Base-by-base conservation (phyloP, 2,113 vertebrate species). In the Trichomycterus rosablanca region DNA sequence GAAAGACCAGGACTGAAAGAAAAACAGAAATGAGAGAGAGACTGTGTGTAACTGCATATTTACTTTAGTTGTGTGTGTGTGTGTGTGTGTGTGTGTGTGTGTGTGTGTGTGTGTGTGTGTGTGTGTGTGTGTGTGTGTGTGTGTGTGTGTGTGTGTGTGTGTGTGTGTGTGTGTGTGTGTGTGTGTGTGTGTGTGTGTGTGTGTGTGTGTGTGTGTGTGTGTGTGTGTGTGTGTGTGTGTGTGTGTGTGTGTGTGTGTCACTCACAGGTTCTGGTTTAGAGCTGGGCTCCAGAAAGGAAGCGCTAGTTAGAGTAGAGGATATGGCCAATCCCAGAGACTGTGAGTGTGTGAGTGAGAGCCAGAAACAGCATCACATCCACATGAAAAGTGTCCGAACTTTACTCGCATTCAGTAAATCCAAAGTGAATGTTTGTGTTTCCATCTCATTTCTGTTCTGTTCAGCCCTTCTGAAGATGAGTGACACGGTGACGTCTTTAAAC, bases 271-370 rank as follows among this genome's bases (percentile, higher is more conserved):
- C 76, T 55, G 43, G 70, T 72, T 51, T 75, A 79, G 62, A 75
- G 69, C 70, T 49, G 44, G 32, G 69, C 78, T 63, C 59, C 78
- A 62, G 74, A 76, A 74, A 71, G 39, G 67, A 64, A 76, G 68
- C 77, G 79, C 79, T 83, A 66, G 63, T 44, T 81, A 44, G 78
- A 79, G 77, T 71, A 63, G 70, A 81, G 86, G 86, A 87, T 88
- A 84, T 83, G 83, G 83, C 71, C 77, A 81, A 82, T 83, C 73
- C 19, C 45, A 18, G 32, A 22, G 61, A 40, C 62, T 9, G 43
- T 16, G 54, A 11, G 37, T 51, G 52, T 23, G 26, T 32, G 30
- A 26, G 63, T 18, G 43, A 14, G 35, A 14, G 63, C 44, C 44
- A 57, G 63, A 50, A 32, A 49, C 44, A 49, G 63, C 63, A 58